Evolutionary conservation across 1,140 invertebrate genomes (phyloP).

Genomic region (Trissolcus basalis): DNA sequence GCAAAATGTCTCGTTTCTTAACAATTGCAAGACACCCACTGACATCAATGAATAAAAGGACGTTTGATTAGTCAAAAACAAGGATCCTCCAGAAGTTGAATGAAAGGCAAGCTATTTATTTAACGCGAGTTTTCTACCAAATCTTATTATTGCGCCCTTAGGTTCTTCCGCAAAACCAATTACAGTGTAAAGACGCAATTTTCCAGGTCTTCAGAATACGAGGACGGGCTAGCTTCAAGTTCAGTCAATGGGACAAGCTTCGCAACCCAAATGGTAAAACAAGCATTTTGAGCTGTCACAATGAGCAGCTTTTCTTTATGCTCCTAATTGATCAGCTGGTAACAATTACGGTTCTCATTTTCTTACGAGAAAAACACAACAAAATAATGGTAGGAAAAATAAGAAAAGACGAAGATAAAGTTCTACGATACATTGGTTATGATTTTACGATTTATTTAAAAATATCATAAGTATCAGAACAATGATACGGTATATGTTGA

Average conservation of each 20-base stretch:
- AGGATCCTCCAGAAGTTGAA: constrained; percentile 41
- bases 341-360: constrained; percentile 1
- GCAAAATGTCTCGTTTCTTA: no score
- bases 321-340: constrained; percentile 25
- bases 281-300: constrained; percentile 38
- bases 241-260: constrained; percentile 27
- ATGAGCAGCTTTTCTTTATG: constrained; percentile 17
- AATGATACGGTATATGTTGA: no score
- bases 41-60: constrained; percentile 14
- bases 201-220: constrained; percentile 45
- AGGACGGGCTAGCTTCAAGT: constrained; percentile 37
- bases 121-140: constrained; percentile 50
- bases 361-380: constrained; percentile 9
- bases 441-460: no score
- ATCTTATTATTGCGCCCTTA: constrained; percentile 57
- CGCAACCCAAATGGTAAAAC: constrained; percentile 32
- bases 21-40: no score
- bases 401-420: no score
- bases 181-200: constrained; percentile 53
- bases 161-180: constrained; percentile 52
- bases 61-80: constrained; percentile 50
- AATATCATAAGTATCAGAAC: no score
- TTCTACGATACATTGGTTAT: no score
- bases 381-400: no score
- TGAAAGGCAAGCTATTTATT: constrained; percentile 53